These are phyloP conservation scores for Agrochola litura DNA, from an alignment of 2,888 invertebrate genomes.

Conservation along the genomic window DNA sequence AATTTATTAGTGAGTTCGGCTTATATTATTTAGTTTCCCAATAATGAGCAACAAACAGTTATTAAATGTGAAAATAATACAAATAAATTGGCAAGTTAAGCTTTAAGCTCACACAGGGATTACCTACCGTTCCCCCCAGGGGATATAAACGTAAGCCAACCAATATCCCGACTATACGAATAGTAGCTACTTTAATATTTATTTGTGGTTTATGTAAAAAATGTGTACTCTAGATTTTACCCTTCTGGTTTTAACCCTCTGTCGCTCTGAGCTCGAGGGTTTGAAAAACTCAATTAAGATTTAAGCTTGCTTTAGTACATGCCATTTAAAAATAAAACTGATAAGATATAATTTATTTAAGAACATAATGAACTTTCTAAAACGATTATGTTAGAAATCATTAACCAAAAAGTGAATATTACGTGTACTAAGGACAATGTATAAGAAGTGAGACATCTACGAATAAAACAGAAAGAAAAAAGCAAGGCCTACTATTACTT, in stretches of 20 bases:
- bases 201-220: constrained; percentile 27
- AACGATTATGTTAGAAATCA: too few species aligned
- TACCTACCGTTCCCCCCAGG: constrained; percentile 12
- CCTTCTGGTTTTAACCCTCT: neutral
- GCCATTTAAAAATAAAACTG: neutral
- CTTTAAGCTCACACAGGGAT: constrained; percentile 32
- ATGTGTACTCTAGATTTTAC: neutral
- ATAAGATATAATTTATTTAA: neutral
- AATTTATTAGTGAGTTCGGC: neutral
- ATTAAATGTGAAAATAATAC: constrained; percentile 47
- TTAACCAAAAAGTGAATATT: too few species aligned
- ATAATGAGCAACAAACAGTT: constrained; percentile 30
- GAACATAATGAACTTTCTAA: neutral
- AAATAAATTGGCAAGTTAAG: constrained; percentile 39
- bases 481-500: too few species aligned
- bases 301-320: neutral
- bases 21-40: constrained; percentile 31
- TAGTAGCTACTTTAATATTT: constrained; percentile 29
- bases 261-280: neutral
- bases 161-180: constrained; percentile 16
- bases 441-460: too few species aligned
- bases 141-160: constrained; percentile 34
- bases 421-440: too few species aligned
- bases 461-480: too few species aligned
- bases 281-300: neutral